Percentiles rank a stretch among this genome's conserved stretches.
phyloP scores from a whole-genome alignment of 2,113 vertebrate species.

The Ammodytes marinus region DNA sequence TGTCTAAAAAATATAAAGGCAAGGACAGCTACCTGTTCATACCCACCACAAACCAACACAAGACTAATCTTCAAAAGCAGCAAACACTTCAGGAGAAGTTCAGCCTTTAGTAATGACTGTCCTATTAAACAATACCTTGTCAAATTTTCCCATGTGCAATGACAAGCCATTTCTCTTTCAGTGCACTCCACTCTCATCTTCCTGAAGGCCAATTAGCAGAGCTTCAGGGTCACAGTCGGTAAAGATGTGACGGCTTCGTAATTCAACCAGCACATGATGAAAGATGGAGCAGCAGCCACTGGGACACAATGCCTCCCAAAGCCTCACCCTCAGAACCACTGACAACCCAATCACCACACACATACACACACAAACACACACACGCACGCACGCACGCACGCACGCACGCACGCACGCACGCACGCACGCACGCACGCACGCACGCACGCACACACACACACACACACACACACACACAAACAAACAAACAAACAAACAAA shows the following conservation, averaged over 20 bases:
- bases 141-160: slow-evolving; percentile 2
- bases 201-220: slow-evolving; percentile 50
- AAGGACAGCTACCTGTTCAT: not conserved
- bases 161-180: slow-evolving; percentile 16
- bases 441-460: not conserved
- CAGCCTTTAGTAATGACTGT: not conserved
- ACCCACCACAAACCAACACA: not conserved
- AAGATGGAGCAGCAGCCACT: slow-evolving; percentile 18
- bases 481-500: not conserved
- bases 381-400: not conserved
- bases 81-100: not conserved
- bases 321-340: not conserved
- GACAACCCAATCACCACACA: not conserved
- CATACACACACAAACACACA: not conserved
- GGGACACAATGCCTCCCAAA: slow-evolving; percentile 20
- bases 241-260: slow-evolving; percentile 13
- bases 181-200: slow-evolving; percentile 14
- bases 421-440: not conserved
- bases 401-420: not conserved
- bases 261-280: not conserved
- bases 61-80: not conserved
- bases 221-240: slow-evolving; percentile 30
- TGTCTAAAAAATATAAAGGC: not conserved
- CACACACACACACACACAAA: not conserved
- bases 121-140: not conserved